A percentile compares a stretch with the other conserved stretches of the same genome.
phyloP scores from a whole-genome alignment of 2,113 vertebrate species.

The Centropristis striata region DNA sequence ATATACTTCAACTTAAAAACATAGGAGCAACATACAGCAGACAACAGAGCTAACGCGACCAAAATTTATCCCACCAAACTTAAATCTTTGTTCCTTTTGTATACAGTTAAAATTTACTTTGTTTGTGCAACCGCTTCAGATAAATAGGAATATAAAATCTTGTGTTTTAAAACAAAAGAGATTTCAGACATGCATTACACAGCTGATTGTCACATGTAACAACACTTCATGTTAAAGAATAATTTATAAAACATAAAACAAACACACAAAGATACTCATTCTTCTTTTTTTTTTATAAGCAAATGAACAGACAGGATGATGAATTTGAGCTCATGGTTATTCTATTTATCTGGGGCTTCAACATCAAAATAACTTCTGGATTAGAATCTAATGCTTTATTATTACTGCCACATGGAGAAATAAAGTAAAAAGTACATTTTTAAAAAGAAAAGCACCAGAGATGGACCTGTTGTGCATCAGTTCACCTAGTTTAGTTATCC shows the following conservation, averaged over 20 bases:
- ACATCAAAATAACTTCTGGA: conserved; percentile 1
- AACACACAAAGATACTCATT: background rate
- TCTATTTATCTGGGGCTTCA: background rate
- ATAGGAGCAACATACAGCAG: conserved; percentile 26
- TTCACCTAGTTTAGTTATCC: conserved; percentile 13
- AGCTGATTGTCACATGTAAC: conserved; percentile 60
- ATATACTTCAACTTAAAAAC: conserved; percentile 12
- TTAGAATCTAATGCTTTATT: background rate
- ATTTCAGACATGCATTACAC: conserved; percentile 17
- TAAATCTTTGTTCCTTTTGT: background rate
- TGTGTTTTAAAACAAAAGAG: conserved; percentile 3
- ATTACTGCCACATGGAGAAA: background rate
- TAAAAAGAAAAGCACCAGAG: conserved; percentile 22
- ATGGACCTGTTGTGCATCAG: background rate
- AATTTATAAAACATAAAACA: background rate
- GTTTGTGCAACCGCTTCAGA: conserved; percentile 1
- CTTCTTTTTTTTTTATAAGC: background rate
- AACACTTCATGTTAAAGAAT: conserved; percentile 2
- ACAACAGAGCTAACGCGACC: background rate
- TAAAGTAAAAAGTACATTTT: background rate
- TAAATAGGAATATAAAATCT: background rate
- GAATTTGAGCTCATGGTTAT: background rate
- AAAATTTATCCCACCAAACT: background rate
- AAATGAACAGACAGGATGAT: background rate
- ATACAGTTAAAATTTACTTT: background rate